Evolutionary conservation across 2,113 vertebrate genomes (phyloP).

Genomic region (Daubentonia madagascariensis): DNA sequence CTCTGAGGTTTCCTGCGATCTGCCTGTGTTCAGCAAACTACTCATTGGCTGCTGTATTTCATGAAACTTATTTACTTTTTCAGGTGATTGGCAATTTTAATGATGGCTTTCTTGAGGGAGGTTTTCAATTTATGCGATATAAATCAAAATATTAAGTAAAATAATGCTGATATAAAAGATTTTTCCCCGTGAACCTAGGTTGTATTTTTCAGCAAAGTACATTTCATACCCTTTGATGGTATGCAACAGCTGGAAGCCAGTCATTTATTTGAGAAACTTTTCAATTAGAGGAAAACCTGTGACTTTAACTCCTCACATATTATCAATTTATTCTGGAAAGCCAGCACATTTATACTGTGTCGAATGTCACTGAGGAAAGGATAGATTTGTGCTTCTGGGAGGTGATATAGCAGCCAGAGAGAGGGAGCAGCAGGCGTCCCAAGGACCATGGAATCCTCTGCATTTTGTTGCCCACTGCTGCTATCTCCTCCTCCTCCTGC

Average conservation of each 20-base stretch:
- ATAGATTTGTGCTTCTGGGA: neutral
- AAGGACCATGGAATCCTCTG: neutral
- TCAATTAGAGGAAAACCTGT: neutral
- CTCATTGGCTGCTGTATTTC: neutral
- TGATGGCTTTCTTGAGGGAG: neutral
- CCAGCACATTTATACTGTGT: neutral
- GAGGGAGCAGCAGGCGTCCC: neutral
- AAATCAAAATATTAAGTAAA: neutral
- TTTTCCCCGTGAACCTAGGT: neutral
- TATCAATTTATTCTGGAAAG: neutral
- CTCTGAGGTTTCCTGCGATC: neutral
- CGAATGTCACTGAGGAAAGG: neutral
- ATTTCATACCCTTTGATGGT: neutral
- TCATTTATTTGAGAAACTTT: neutral
- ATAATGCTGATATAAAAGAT: neutral
- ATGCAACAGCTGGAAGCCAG: neutral
- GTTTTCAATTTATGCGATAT: neutral
- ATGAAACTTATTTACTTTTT: neutral
- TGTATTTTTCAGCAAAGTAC: neutral
- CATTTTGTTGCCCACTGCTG: neutral
- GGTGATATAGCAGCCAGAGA: neutral
- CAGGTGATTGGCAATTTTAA: neutral
- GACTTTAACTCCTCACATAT: neutral
- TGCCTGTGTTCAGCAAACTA: too few species aligned
- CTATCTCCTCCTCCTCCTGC: neutral